Evolutionary conservation across 2,797 vertebrate genomes (phyloP), one percentile per base, ranked within the genome.

Genomic region (Siniperca undulata): DNA sequence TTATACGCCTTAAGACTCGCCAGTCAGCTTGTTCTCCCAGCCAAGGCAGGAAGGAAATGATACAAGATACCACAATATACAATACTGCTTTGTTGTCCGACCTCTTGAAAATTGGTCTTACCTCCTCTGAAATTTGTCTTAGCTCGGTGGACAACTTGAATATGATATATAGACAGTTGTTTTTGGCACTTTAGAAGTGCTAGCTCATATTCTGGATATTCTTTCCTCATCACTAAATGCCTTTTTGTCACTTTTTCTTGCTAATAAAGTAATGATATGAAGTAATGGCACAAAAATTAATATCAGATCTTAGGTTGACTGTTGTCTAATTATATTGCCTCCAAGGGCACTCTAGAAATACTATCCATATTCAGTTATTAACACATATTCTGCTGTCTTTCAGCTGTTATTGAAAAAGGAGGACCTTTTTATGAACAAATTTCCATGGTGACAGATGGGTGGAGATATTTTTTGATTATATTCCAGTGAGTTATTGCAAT

Each of bases 21-120:
- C 85, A 86, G 88, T 85, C 86, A 76, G 80, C 85, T 79, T 80
- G 71, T 85, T 89, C 74, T 61, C 42, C 14, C 42, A 34, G 90
- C 85, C 70, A 73, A 85, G 77, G 14, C 87, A 88, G 87, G 81
- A 90, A 90, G 90, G 86, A 92, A 92, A 79, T 80, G 73, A 91
- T 89, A 89, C 85, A 84, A 83, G 81, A 89, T 70, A 83, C 67
- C 82, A 81, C 77, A 82, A 81, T 86, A 70, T 84, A 81, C 62
- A 81, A 76, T 81, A 58, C 82, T 71, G 53, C 84, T 83, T 92
- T 90, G 81, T 86, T 86, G 77, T 82, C 58, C 2, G 46, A 74
- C 79, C 74, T 81, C 68, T 58, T 50, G 22, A 61, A 82, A 88
- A 86, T 78, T 76, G 62, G 24, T 82, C 64, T 74, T 80, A 53